Conservation (phyloP, 1,140 invertebrate species). For the Diorhabda carinulata region DNA sequence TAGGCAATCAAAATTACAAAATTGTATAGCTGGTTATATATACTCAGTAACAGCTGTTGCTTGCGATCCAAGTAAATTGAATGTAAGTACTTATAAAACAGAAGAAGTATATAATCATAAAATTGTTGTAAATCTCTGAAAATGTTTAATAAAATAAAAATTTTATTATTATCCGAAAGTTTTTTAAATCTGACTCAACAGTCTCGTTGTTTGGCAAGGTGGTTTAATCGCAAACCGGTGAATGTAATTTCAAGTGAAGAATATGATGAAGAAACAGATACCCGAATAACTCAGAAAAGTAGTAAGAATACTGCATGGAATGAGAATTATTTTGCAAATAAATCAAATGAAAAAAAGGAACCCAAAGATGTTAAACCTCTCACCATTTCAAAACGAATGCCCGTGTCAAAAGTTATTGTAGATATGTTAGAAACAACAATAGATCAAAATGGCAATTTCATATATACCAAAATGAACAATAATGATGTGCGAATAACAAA, state of each 20-base stretch:
- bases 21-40: no score
- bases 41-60: no score
- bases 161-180: conserved; percentile 15
- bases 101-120: no score
- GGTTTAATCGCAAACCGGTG: conserved; percentile 7
- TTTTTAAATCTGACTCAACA: not conserved
- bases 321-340: not conserved
- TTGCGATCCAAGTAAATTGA: no score
- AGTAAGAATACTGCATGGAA: not conserved
- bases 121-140: not conserved
- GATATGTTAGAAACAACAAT: conserved; percentile 46
- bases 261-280: conserved; percentile 17
- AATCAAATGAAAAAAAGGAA: not conserved
- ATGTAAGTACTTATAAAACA: no score
- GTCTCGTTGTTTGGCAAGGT: conserved; percentile 6
- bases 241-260: conserved; percentile 15
- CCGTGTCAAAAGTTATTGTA: not conserved
- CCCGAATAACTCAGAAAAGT: not conserved
- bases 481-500: conserved; percentile 53
- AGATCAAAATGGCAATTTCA: conserved; percentile 52
- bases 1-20: no score
- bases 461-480: conserved; percentile 54
- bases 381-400: conserved; percentile 12
- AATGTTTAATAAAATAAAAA: conserved; percentile 20
- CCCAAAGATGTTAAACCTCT: conserved; percentile 7